Evolutionary conservation across 2,888 invertebrate species (phyloP).

Genomic region (Drosophila anomelani): DNA sequence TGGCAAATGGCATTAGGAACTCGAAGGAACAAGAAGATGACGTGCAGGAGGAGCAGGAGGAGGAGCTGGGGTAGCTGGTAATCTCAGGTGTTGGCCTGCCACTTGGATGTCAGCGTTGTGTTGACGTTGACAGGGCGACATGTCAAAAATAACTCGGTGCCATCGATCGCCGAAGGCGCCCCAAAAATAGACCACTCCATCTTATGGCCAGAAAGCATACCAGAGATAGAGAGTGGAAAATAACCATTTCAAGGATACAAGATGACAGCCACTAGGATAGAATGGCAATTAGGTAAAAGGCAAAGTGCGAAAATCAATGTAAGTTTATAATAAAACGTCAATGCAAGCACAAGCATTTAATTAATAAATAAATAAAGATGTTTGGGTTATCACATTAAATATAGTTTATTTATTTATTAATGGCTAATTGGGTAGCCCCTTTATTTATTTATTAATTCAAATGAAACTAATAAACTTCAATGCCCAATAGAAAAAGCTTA

Average conservation of each 20-base stretch:
- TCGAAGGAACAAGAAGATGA: no score
- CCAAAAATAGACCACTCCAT: slow-evolving; percentile 35
- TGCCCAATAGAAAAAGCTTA: no score
- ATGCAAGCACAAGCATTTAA: not conserved
- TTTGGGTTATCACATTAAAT: no score
- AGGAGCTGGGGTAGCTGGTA: not conserved
- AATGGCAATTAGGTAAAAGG: not conserved
- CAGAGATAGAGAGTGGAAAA: not conserved
- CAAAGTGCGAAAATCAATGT: not conserved
- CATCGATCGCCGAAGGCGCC: slow-evolving; percentile 42
- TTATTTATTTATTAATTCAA: not conserved
- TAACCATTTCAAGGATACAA: not conserved
- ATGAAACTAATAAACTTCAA: not conserved
- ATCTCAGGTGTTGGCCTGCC: slow-evolving; percentile 41
- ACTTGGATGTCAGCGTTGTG: slow-evolving; percentile 41
- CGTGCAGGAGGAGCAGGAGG: not conserved
- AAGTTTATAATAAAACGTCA: not conserved
- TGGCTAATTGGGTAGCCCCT: no score
- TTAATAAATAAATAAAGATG: not conserved
- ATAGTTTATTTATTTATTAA: not conserved
- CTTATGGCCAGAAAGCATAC: not conserved
- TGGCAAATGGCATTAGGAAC: slow-evolving; percentile 19
- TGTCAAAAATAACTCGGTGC: slow-evolving; percentile 57
- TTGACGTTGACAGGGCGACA: slow-evolving; percentile 52
- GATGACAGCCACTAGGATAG: no score